These are phyloP conservation scores for Karalla daura DNA, from an alignment of 2,797 vertebrate genomes.

Conservation along the genomic window DNA sequence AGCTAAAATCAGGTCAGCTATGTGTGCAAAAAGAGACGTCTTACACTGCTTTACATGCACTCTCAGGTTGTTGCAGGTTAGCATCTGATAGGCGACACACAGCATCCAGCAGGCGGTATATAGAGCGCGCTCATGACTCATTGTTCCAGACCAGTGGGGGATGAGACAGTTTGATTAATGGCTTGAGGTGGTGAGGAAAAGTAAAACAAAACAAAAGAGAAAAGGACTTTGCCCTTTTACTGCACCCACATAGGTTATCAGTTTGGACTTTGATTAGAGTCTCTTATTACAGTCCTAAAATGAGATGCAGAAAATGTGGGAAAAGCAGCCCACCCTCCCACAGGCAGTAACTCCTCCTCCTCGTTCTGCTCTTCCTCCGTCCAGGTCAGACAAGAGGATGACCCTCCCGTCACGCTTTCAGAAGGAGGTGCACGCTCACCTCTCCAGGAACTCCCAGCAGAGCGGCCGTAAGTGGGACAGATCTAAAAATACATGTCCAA, in stretches of 20 bases:
- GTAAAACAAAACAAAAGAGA: constrained; percentile 1
- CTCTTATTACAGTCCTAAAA: not conserved
- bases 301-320: not conserved
- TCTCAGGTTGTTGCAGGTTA: not conserved
- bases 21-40: not conserved
- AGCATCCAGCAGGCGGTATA: constrained; percentile 6
- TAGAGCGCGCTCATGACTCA: not conserved
- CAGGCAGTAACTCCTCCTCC: not conserved
- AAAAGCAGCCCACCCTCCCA: not conserved
- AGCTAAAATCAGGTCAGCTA: not conserved
- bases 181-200: not conserved
- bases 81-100: not conserved
- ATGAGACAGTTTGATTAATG: constrained; percentile 34
- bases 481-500: constrained; percentile 38
- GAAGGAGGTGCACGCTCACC: constrained; percentile 88
- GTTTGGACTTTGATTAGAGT: constrained; percentile 6
- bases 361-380: constrained; percentile 33
- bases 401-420: constrained; percentile 87
- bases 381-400: constrained; percentile 84
- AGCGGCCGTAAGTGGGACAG: constrained; percentile 80
- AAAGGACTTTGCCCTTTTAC: not conserved
- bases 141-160: constrained; percentile 9
- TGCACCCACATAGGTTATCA: constrained; percentile 6
- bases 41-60: not conserved
- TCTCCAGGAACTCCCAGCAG: constrained; percentile 85